Evolutionary conservation across 2,797 vertebrate species (phyloP), one percentile per base, ranked within the genome.

Genomic region (Rhinophrynus dorsalis): DNA sequence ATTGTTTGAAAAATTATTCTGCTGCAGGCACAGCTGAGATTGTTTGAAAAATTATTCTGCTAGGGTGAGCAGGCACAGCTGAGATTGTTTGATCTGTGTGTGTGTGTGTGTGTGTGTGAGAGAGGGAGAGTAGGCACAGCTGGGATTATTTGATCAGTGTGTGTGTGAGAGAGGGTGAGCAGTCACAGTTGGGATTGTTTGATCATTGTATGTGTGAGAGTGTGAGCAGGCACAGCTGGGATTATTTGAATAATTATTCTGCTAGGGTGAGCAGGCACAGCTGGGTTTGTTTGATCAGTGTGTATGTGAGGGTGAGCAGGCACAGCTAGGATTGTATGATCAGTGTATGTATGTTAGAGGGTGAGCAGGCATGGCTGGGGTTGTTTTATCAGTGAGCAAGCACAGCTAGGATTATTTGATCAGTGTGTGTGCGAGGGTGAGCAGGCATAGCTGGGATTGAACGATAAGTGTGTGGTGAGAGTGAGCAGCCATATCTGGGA

Each of bases 101-200:
- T 9, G 18, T 18, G 21, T 4, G 3, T 2, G 8, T 20, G 18
- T 23, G 18, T 30, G 29, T 10, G 13, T 27, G 24, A 5, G 12
- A 2, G 12, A 27, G 24, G 8, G 24, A 6, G 47, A 51, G 24
- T 4, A 26, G 6, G 24, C 23, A 29, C 7, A 10, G 24, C 13
- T 4, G 21, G 15, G 17, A 12, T 38, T 38, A 2, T n/a, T 10
- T 44, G 40, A 3, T 44, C 2, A 44, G 17, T 17, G 20, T 17
- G 5, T 24, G 32, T 35, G 11, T 38, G 35, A 11, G 8, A 3
- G 15, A 3, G 23, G 13, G 11, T n/a, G 11, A 12, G 15, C 42
- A 58, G 44, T 57, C 54, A 67, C 35, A 45, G 48, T 47, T 30
- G 21, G 48, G n/a, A 44, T 33, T 52, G 18, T 52, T 30, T 32